Evolutionary conservation across 2,113 vertebrate genomes (phyloP), one percentile per base, ranked within the genome.

Genomic region (Perognathus longimembris): DNA sequence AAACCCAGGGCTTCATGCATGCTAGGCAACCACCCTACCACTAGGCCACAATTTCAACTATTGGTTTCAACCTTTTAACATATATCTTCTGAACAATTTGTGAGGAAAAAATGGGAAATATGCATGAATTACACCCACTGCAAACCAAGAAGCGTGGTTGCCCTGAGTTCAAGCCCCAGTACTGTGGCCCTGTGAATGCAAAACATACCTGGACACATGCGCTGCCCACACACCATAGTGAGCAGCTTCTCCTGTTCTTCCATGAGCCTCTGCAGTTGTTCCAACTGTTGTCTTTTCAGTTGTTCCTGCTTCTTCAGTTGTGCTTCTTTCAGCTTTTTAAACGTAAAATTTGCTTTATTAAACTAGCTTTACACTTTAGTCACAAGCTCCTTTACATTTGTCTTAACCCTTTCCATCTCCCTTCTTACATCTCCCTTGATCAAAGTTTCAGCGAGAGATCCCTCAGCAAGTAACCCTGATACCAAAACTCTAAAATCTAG

Each of bases 221-320:
- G 96, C 61, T 98, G 98, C 14, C 97, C 94, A 75, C 98, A 97
- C 6, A 98, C 98, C 97, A 98, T 77, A 30, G 95, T 97, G 75
- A 99, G 97, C 20, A 99, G 96, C 85, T 97, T 99, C 94, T 99
- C 98, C 75, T 99, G 99, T 88, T 99, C 98, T 50, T 98, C 98
- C 98, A 99, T 98, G 59, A 99, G 97, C 88, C 93, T 98, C 30
- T 99, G 98, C 32, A 99, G 97, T 87, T 99, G 99, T 74, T 99
- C 98, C 94, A 98, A 95, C 97, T 99, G 99, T 78, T 99, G 98
- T 77, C 98, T 98, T 97, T 98, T 99, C 30, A 99, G 96, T 93
- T 99, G 98, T 85, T 99, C 98, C 94, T 99, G 99, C 97, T 99
- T 99, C 97, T 98, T 98, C 93, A 99, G 98, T 93, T 99, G 99